Base-by-base conservation (phyloP, 1,140 invertebrate species). In the Chironomus tepperi region DNA sequence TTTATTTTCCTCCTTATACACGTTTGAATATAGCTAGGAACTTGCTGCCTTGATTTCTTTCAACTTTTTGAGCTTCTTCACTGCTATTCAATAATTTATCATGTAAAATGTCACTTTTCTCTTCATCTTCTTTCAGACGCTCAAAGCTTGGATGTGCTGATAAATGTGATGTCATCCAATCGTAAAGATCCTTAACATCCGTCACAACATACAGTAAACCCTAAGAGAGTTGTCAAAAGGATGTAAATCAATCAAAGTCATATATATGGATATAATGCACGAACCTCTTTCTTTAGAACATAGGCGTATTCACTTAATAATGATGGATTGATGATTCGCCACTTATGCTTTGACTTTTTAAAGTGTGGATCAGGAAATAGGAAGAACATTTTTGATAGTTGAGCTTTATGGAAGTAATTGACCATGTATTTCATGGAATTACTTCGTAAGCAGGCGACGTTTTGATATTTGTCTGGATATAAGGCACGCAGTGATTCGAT, bases 341-440 rank as follows among this genome's bases (percentile, higher is more conserved):
- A 99, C 84, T 99, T 99, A 80, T 99, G 96, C 85, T 99, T 99
- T 0, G 95, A 90, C 79, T 94, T 98, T 83, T 99, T 99, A 83
- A 99, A 99, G 86, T 99, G 98, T 47, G 98, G 98, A 87, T 99
- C 98, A 42, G 98, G 98, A 83, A 98, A 99, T n/a, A 99, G 84
- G 81, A 99, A 99, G 84, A 99, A 99, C 90, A 99, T 97, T 85
- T 99, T 99, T 76, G 91, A 90, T 15, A 99, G 84, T 91, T 99
- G 87, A 76, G 90, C 94, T 87, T 99, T 99, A 47, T 86, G 80
- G 81, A 99, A 99, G 84, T 92, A 99, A 83, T 99, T 99, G 43
- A 97, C 96, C 76, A 99, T 87, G 86, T 94, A 94, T 85, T 99
- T 99, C 97, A 99, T 99, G 2, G 97, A 97, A 88, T 99, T 99